Evolutionary conservation across 92 coral and sea anemone species (phyloP).

Genomic region (Porites divaricata): DNA sequence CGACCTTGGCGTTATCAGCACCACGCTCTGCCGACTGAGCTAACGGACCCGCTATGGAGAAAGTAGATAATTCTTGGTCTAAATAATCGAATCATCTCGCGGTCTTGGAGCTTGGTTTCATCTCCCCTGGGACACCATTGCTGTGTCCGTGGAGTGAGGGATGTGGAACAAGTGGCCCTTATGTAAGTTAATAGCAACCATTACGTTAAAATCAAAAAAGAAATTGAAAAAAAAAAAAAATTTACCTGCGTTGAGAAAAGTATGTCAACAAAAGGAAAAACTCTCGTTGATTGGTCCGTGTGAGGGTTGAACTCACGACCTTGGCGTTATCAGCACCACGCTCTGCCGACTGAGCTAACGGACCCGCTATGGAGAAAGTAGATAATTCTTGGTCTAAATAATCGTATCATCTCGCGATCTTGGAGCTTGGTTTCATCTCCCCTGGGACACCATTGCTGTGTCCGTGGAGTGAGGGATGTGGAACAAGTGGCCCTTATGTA

Average conservation of each 20-base stretch:
- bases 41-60: constrained; percentile 48
- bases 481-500: constrained; percentile 55
- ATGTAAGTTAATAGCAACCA: constrained; percentile 36
- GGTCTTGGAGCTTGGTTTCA: too few species aligned
- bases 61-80: too few species aligned
- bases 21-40: constrained; percentile 83
- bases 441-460: neutral
- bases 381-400: too few species aligned
- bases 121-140: too few species aligned
- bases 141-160: constrained; percentile 54
- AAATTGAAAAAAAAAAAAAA: too few species aligned
- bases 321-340: constrained; percentile 80
- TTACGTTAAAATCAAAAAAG: too few species aligned
- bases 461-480: constrained; percentile 54
- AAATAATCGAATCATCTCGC: too few species aligned
- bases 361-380: constrained; percentile 10
- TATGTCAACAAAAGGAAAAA: too few species aligned
- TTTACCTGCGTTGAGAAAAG: too few species aligned
- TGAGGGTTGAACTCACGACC: constrained; percentile 73
- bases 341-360: constrained; percentile 78
- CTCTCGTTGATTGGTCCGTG: constrained; percentile 5
- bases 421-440: too few species aligned
- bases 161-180: constrained; percentile 48
- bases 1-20: constrained; percentile 75
- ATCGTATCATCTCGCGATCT: too few species aligned